These are phyloP conservation scores for Pocillopora meandrina DNA, from an alignment of 92 coral and sea anemone species.

Conservation along the genomic window DNA sequence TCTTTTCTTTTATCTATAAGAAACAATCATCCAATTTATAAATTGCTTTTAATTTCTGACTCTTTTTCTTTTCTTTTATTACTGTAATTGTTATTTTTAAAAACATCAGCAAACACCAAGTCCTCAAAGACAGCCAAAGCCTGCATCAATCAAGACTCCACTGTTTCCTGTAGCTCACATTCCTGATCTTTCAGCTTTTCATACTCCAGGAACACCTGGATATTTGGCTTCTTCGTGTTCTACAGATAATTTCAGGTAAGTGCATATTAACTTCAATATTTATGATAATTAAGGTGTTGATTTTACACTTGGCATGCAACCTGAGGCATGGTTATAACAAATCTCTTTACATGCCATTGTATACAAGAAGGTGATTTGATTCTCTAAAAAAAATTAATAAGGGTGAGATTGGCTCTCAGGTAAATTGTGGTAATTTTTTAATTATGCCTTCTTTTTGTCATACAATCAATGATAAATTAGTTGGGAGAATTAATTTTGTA, in stretches of 20 bases:
- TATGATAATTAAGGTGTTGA: no score
- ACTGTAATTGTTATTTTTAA: not conserved
- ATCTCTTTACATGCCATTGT: no score
- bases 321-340: no score
- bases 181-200: slow-evolving; percentile 55
- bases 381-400: no score
- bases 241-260: slow-evolving; percentile 6
- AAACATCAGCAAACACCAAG: not conserved
- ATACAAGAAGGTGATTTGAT: no score
- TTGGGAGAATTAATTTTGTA: no score
- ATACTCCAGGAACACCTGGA: slow-evolving; percentile 54
- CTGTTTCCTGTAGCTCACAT: slow-evolving; percentile 34
- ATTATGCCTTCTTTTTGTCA: no score
- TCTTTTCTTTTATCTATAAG: not conserved
- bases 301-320: no score
- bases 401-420: no score
- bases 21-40: not conserved
- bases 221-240: not conserved
- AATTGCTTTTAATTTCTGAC: not conserved
- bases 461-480: no score
- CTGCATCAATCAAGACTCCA: slow-evolving; percentile 47
- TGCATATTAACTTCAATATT: no score
- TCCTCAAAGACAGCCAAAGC: not conserved
- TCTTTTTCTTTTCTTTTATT: not conserved
- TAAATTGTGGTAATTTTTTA: no score